Base-by-base conservation (phyloP, 2,888 invertebrate species). In the Agapostemon virescens region DNA sequence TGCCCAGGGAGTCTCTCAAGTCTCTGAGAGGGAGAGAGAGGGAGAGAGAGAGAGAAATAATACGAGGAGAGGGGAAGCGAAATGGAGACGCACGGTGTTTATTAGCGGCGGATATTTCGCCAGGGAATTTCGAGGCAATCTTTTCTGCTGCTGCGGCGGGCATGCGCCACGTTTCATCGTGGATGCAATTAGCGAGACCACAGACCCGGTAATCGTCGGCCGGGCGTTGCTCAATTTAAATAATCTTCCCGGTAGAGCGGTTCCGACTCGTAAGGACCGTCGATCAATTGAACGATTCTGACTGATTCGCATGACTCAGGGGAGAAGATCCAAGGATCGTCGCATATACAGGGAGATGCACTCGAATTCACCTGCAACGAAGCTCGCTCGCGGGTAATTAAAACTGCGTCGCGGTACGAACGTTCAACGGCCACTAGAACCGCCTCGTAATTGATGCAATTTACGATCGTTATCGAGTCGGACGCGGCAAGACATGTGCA, bases 121-220 rank as follows among this genome's bases (percentile, higher is more conserved):
- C 61, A 30, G 71, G 49, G 58, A 64, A 80, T 70, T 72, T 79
- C 58, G 74, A 74, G 49, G 64, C 66, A 72, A 79, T 77, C 76
- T 42, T 85, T 79, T 85, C 71, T 58, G 72, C 75, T 75, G 67
- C 61, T n/a, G 36, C 73, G 66, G 40, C 79, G 58, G 49, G 36
- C 45, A 40, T 70, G 58, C 45, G 67, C 72, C 69, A 75, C 66
- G 83, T 77, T 85, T 77, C 76, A 64, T 72, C 69, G 79, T 36
- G 58, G 69, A 61, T 58, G 85, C 83, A 85, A 85, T 86, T 86
- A 86, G 74, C 84, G 79, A 71, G 71, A 84, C 86, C 85, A 75
- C 86, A 74, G 69, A 33, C 33, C n/a, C 36, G 81, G 76, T 82
- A 81, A 86, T 86, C 81, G 81, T 69, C 72, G 38, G 33, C 70